Base-by-base conservation (phyloP, 2,888 invertebrate genomes). In the Drosophila maculinotata region DNA sequence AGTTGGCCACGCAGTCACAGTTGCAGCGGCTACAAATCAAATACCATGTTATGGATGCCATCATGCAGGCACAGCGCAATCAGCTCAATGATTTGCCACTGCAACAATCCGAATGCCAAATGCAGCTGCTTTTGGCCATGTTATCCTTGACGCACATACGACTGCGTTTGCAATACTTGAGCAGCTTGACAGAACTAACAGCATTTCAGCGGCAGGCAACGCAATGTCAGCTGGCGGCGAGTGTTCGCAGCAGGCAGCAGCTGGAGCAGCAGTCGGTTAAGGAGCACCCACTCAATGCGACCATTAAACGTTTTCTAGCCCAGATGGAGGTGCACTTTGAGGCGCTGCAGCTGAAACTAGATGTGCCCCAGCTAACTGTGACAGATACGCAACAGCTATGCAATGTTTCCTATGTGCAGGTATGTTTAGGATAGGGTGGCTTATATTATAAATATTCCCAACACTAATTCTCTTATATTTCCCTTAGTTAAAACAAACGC, bases 21-120 rank as follows among this genome's bases (percentile, higher is more conserved):
- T 62, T 86, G 5, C 76, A 83, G 30, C 82, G 79, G 35, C 52
- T 91, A 7, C 89, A 91, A 72, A 25, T 91, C 1, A 89, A 89
- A 48, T 65, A 76, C 31, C 69, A 85, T 28, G 45, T 85, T 3
- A 8, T 72, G 8, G 35, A 58, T 0, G 35, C 58, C 0, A 5
- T 72, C 4, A 23, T 45, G 0, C 35, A 60, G 1, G 15, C 62
- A 35, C 65, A 72, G 25, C 25, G 62, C 1, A 23, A 53, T 15
- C 30, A 62, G 1, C 30, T 4, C 23, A 33, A 56, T 20, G 45
- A 53, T 1, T 15, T n/a, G 23, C 35, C 56, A 4, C 7, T 49
- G 1, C 54, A 59, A 1, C 33, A 45, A 8, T 14, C 33, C 2
- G 51, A 57, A 3, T 39, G 31, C 2, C 45, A 76, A 25, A 45